These are phyloP conservation scores for Fringilla coelebs DNA, from an alignment of 2,797 vertebrate genomes.

Conservation along the genomic window DNA sequence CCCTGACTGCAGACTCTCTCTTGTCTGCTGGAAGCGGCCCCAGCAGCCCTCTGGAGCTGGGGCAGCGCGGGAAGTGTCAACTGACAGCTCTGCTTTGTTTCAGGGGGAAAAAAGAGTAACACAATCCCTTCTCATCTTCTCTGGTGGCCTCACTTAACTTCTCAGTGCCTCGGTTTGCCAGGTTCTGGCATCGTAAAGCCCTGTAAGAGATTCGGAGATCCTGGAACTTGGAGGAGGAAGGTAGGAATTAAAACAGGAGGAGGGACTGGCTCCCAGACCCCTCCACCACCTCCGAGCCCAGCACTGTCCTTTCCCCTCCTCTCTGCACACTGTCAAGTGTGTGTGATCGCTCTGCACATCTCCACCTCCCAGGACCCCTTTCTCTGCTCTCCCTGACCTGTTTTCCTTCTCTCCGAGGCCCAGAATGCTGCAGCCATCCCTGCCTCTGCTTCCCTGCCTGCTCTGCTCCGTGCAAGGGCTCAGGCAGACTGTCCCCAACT, in stretches of 20 bases:
- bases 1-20: conserved; percentile 3
- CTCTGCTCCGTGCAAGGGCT: not conserved
- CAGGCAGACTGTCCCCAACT: fast-evolving
- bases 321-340: fast-evolving
- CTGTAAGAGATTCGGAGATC: not conserved
- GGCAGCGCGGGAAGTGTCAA: conserved; percentile 50
- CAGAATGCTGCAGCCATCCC: not conserved
- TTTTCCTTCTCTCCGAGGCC: not conserved
- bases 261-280: not conserved
- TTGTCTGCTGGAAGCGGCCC: conserved; percentile 38
- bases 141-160: conserved; percentile 42
- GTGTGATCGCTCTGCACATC: not conserved
- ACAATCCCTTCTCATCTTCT: conserved; percentile 60
- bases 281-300: not conserved
- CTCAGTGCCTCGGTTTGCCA: conserved; percentile 17
- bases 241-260: not conserved
- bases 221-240: not conserved
- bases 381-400: not conserved
- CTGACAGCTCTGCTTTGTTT: conserved; percentile 67
- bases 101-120: conserved; percentile 49
- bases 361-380: not conserved
- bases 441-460: not conserved
- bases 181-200: not conserved
- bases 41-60: conserved; percentile 27
- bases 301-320: not conserved